Conservation (phyloP, 2,797 vertebrate genomes). For the Leuciscus waleckii region DNA sequence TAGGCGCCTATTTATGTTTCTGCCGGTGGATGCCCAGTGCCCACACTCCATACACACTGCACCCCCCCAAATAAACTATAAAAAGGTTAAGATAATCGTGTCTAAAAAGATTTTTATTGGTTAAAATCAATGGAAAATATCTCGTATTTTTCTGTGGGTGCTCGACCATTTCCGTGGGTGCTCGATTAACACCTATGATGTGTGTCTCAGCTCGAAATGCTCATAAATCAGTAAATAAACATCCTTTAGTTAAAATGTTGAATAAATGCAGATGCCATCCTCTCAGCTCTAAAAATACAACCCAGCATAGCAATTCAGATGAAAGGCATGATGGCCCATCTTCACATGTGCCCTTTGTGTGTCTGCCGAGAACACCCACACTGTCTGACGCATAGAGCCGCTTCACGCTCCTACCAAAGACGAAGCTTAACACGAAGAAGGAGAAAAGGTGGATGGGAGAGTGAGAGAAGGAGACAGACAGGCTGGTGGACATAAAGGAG, state of each 20-base stretch:
- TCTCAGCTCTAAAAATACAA: constrained; percentile 43
- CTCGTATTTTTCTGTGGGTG: too few relatives aligned
- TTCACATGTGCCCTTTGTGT: constrained; percentile 56
- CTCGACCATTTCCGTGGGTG: too few relatives aligned
- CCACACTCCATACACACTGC: too few relatives aligned
- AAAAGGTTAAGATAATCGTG: too few relatives aligned
- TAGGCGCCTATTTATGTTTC: too few relatives aligned
- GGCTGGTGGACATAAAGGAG: neutral
- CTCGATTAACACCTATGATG: neutral
- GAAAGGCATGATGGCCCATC: constrained; percentile 45
- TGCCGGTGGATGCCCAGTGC: too few relatives aligned
- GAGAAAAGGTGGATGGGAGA: constrained; percentile 20
- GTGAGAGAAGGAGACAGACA: neutral
- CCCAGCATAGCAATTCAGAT: constrained; percentile 47
- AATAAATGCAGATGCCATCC: constrained; percentile 36
- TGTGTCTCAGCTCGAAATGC: neutral
- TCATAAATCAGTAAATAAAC: neutral
- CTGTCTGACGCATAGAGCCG: constrained; percentile 51
- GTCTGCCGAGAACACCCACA: constrained; percentile 37
- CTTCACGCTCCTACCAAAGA: constrained; percentile 43
- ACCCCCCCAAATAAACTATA: too few relatives aligned
- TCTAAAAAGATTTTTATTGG: too few relatives aligned
- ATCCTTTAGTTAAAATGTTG: constrained; percentile 15
- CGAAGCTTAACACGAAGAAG: constrained; percentile 6
- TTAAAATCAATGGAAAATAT: too few relatives aligned